phyloP scores from a whole-genome alignment of 2,888 invertebrate genomes.

The Andricus quercusramuli region DNA sequence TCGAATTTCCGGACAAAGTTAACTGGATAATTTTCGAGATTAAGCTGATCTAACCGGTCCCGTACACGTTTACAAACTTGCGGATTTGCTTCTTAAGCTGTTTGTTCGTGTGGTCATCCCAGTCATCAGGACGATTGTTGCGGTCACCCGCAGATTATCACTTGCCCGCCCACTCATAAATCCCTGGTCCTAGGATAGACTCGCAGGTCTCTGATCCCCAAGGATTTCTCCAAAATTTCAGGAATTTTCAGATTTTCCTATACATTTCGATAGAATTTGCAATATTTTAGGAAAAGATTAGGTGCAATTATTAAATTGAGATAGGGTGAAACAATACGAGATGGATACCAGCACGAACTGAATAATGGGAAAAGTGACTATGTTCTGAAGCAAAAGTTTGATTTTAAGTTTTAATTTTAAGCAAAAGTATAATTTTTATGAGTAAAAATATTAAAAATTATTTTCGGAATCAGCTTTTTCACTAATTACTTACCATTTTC shows the following conservation, averaged over 20 bases:
- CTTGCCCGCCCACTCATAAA: slow-evolving; percentile 69
- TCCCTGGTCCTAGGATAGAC: slow-evolving; percentile 34
- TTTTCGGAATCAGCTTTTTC: too few species aligned
- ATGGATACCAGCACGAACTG: too few species aligned
- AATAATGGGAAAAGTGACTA: too few species aligned
- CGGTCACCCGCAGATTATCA: slow-evolving; percentile 75
- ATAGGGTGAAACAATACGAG: neutral
- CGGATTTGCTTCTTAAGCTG: slow-evolving; percentile 65
- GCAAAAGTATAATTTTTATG: too few species aligned
- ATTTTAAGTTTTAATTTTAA: too few species aligned
- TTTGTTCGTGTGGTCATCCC: slow-evolving; percentile 51
- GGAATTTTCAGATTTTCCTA: neutral
- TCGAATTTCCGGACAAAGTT: slow-evolving; percentile 65
- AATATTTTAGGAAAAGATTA: neutral
- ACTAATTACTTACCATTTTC: too few species aligned
- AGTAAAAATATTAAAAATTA: too few species aligned
- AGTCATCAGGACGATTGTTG: slow-evolving; percentile 66
- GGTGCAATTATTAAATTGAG: too few species aligned
- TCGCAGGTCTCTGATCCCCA: slow-evolving; percentile 49
- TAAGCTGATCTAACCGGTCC: slow-evolving; percentile 61
- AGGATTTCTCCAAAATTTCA: slow-evolving; percentile 40
- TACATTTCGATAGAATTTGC: neutral
- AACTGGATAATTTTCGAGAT: slow-evolving; percentile 73
- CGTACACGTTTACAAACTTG: slow-evolving; percentile 72
- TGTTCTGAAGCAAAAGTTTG: too few species aligned